Conservation (phyloP, 37 sponge, comb jelly and placozoan genomes). For the Axinella damicornis region DNA sequence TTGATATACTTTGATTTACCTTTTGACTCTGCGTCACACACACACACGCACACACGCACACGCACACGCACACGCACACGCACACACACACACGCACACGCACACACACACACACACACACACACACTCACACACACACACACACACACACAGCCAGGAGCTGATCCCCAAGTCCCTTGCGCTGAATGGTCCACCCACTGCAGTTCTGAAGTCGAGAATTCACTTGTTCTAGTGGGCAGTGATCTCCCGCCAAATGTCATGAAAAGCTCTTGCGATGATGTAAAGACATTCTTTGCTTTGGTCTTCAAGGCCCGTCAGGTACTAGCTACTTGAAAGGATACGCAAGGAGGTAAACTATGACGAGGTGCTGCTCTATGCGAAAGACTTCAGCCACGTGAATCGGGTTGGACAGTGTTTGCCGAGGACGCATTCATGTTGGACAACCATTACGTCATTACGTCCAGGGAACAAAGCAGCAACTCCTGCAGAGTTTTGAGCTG, state of each 20-base stretch:
- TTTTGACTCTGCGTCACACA: no score
- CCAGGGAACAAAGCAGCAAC: not conserved
- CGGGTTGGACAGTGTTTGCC: no score
- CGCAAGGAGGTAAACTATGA: constrained; percentile 40
- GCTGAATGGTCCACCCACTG: constrained; percentile 23
- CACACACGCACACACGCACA: no score
- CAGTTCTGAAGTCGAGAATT: not conserved
- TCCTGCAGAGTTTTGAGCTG: constrained; percentile 26
- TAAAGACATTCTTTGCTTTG: constrained; percentile 53
- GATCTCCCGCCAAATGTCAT: no score
- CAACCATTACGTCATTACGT: not conserved
- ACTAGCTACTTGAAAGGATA: constrained; percentile 36
- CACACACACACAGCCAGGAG: constrained; percentile 21
- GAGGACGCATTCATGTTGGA: no score
- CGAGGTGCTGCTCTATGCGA: constrained; percentile 35
- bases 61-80: no score
- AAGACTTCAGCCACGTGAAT: no score
- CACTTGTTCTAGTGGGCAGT: not conserved
- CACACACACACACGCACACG: not conserved
- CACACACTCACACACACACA: no score
- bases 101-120: not conserved
- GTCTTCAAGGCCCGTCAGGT: constrained; percentile 38
- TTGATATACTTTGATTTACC: no score
- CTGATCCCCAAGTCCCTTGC: constrained; percentile 50
- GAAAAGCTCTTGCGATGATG: constrained; percentile 1